Evolutionary conservation across 1,140 invertebrate species (phyloP).

Genomic region (Scylla paramamosain): DNA sequence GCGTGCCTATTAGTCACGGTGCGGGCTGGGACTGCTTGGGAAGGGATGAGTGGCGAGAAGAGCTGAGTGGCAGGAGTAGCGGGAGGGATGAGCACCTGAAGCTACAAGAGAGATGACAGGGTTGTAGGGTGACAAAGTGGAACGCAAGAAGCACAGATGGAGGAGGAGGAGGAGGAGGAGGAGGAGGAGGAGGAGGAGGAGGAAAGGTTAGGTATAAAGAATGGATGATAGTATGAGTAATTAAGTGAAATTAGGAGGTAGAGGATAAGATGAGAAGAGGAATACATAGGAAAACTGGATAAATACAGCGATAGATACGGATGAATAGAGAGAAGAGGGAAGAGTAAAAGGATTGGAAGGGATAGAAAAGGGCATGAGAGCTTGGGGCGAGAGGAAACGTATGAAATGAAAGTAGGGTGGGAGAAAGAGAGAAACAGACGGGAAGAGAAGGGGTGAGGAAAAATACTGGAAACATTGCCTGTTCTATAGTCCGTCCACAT

Average conservation of each 20-base stretch:
- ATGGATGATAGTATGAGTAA: background rate
- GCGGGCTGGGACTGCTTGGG: background rate
- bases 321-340: no score
- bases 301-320: background rate
- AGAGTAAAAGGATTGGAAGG: no score
- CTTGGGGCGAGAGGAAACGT: no score
- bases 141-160: background rate
- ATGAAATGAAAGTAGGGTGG: no score
- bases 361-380: no score
- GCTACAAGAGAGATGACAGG: background rate
- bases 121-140: background rate
- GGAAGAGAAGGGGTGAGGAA: no score
- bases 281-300: background rate
- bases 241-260: background rate
- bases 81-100: background rate
- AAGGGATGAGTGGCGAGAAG: background rate
- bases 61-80: background rate
- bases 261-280: background rate
- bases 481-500: no score
- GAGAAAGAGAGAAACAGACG: no score
- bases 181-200: background rate
- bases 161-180: background rate
- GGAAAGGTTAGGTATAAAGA: background rate
- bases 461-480: no score
- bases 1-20: background rate